phyloP scores from a whole-genome alignment of 2,888 invertebrate species.

The Machimus rusticus region DNA sequence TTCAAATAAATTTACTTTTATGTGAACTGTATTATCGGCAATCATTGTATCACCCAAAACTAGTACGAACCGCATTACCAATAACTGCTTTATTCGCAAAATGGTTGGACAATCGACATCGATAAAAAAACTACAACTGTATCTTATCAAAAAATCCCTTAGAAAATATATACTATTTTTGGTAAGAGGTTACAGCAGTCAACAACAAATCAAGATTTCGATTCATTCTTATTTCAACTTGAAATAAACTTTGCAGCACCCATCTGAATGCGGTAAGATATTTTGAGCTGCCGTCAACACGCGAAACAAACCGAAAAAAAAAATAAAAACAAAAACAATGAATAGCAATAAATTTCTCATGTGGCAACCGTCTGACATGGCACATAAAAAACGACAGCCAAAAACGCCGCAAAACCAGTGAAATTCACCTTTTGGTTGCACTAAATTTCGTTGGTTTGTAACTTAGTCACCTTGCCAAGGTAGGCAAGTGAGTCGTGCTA shows the following conservation, averaged over 20 bases:
- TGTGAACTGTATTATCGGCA: background rate
- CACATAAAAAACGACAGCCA: background rate
- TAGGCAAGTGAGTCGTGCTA: constrained; percentile 29
- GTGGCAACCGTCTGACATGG: background rate
- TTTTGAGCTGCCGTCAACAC: background rate
- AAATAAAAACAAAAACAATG: background rate
- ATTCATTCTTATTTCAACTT: background rate
- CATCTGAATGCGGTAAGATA: background rate
- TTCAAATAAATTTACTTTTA: background rate
- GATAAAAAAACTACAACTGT: too few species aligned
- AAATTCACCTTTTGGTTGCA: background rate
- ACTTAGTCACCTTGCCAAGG: constrained; percentile 33
- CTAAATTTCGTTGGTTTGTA: constrained; percentile 21
- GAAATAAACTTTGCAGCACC: background rate
- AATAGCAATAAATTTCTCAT: background rate
- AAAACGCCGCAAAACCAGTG: background rate
- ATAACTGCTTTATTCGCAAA: too few species aligned
- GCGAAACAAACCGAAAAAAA: background rate
- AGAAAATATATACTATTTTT: background rate
- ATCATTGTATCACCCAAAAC: background rate
- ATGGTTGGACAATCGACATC: too few species aligned
- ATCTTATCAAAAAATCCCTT: background rate
- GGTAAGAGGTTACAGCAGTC: background rate
- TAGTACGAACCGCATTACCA: too few species aligned
- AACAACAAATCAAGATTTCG: background rate